These are phyloP conservation scores for Xestia xanthographa DNA, from an alignment of 2,888 invertebrate genomes.

Conservation along the genomic window DNA sequence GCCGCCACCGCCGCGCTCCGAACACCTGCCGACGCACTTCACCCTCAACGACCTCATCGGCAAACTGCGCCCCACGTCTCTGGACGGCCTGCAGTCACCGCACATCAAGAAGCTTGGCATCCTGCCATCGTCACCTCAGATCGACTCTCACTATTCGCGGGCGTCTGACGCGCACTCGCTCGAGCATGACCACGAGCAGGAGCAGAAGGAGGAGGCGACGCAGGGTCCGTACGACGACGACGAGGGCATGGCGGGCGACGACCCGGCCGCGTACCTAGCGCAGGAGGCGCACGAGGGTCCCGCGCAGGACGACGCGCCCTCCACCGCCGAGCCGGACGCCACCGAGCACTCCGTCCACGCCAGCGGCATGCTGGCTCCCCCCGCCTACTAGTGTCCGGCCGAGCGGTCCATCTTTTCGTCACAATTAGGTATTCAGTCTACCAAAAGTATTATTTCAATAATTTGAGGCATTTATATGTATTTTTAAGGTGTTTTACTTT, in stretches of 20 bases:
- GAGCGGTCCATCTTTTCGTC: slow-evolving; percentile 71
- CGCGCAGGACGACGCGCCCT: slow-evolving; percentile 88
- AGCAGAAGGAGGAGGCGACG: slow-evolving; percentile 88
- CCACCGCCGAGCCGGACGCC: slow-evolving; percentile 91
- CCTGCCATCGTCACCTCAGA: slow-evolving; percentile 90
- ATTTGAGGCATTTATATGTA: slow-evolving; percentile 76
- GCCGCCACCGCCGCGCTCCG: slow-evolving; percentile 89
- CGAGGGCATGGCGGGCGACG: slow-evolving; percentile 90
- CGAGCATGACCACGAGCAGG: slow-evolving; percentile 85
- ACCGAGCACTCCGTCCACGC: slow-evolving; percentile 90
- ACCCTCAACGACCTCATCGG: slow-evolving; percentile 90
- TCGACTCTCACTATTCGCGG: slow-evolving; percentile 91
- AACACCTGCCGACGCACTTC: slow-evolving; percentile 89
- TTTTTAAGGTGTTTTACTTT: slow-evolving; percentile 75
- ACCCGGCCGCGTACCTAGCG: slow-evolving; percentile 88
- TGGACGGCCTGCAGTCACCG: slow-evolving; percentile 88
- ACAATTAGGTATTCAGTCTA: slow-evolving; percentile 84
- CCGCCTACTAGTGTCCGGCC: slow-evolving; percentile 86
- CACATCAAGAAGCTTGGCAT: slow-evolving; percentile 86
- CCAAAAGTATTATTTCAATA: slow-evolving; percentile 88
- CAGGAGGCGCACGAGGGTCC: slow-evolving; percentile 74
- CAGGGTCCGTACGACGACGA: slow-evolving; percentile 92
- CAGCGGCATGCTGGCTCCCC: slow-evolving; percentile 90
- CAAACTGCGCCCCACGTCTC: slow-evolving; percentile 88
- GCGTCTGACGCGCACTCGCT: slow-evolving; percentile 87